phyloP scores from a whole-genome alignment of 23 tunicate species.

The Botrylloides violaceus region DNA sequence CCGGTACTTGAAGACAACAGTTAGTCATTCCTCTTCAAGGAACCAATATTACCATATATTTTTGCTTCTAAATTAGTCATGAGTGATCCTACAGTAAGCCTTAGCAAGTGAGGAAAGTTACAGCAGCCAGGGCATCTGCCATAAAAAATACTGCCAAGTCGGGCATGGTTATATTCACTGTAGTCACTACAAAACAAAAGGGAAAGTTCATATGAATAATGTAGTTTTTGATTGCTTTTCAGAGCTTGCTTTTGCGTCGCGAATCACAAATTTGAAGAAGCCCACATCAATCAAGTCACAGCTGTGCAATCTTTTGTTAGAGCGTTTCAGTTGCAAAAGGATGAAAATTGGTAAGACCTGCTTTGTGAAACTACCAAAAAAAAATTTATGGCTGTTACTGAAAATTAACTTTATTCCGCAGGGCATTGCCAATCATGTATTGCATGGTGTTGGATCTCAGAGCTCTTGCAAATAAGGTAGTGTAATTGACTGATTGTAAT shows the following conservation, averaged over 20 bases:
- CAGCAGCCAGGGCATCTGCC: no score
- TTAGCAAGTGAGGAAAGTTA: no score
- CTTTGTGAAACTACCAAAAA: background rate
- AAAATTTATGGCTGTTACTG: background rate
- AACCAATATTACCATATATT: no score
- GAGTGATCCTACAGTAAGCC: no score
- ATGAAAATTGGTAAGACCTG: slow-evolving; percentile 78
- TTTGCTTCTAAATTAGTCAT: no score
- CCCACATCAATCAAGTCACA: slow-evolving; percentile 55
- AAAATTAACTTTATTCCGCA: slow-evolving; percentile 12
- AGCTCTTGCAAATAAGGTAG: slow-evolving; percentile 65
- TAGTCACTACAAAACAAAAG: no score
- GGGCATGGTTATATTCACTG: no score
- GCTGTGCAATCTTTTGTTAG: slow-evolving; percentile 82
- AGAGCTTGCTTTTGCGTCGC: slow-evolving; percentile 75
- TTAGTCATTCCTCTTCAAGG: no score
- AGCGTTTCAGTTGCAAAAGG: slow-evolving; percentile 75
- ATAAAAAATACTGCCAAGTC: no score
- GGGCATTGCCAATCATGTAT: slow-evolving; percentile 90
- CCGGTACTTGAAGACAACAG: no score
- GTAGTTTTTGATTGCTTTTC: background rate
- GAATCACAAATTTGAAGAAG: slow-evolving; percentile 33
- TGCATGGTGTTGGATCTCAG: slow-evolving; percentile 69
- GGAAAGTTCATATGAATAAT: no score
- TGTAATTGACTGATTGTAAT: background rate